Base-by-base conservation (phyloP, 2,888 invertebrate genomes). In the Dromius quadrimaculatus region DNA sequence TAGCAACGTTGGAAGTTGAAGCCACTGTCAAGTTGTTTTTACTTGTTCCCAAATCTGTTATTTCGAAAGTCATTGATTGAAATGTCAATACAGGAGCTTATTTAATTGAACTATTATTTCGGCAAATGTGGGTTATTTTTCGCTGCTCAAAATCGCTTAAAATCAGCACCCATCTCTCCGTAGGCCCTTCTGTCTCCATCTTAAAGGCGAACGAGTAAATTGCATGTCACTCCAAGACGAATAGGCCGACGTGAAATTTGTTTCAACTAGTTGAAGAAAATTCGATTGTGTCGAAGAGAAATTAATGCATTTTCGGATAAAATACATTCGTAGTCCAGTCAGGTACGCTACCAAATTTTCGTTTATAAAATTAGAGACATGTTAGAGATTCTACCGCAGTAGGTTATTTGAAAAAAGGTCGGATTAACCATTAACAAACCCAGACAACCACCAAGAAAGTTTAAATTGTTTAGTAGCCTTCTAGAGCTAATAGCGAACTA, bases 211-310 rank as follows among this genome's bases (percentile, higher is more conserved):
- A 76, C 75, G 77, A 78, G 79, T 80, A 81, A 81, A 81, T 81
- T 81, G 81, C 80, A 78, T 80, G 81, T 81, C 81, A 81, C 79
- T 79, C 79, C 75, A 81, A 81, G 80, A 81, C 80, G 79, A 80
- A 81, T 81, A 80, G 80, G 79, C 79, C 77, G 78, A 80, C 80
- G 80, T 80, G 80, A 79, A 81, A 80, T 81, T 80, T 79, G 79
- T 80, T 79, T 79, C 78, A 81, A 81, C 78, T 79, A 81, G 78
- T 78, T 79, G 72, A 73, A 64, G 68, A 73, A 72, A 74, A 74
- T 61, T 73, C 72, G 71, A 72, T 62, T 71, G 57, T 65, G 59
- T 57, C 38, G 28, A 47, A 54, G 45, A 59, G 59, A 68, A 68
- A 68, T 68, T 68, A 68, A 68, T 68, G 68, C 68, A 68, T 68